Percentiles rank a stretch among this genome's conserved stretches.
These are phyloP conservation scores for Ladona fulva DNA, from an alignment of 1,140 invertebrate genomes.

Conservation along the genomic window DNA sequence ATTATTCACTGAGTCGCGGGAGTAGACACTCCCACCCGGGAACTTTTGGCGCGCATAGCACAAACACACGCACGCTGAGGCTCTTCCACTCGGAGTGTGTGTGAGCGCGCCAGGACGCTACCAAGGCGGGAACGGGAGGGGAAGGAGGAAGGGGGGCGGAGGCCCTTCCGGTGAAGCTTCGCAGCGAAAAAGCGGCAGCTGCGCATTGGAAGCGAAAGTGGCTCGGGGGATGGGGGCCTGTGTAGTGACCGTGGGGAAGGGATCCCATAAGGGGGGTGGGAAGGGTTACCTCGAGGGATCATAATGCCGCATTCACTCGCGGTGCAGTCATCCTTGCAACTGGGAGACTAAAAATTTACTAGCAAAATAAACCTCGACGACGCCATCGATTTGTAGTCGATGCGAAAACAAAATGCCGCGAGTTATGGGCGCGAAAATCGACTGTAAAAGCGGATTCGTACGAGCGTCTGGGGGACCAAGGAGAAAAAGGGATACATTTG, in stretches of 20 bases:
- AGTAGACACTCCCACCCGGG: background rate
- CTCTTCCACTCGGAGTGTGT: slow-evolving; percentile 25
- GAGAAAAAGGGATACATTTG: too few species aligned
- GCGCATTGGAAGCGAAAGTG: background rate
- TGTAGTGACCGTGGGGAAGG: background rate
- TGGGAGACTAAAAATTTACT: too few species aligned
- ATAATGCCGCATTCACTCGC: too few species aligned
- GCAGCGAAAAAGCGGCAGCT: background rate
- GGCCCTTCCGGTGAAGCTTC: background rate
- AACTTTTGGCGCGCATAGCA: background rate
- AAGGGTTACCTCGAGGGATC: background rate
- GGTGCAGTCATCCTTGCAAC: too few species aligned
- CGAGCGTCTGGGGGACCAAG: too few species aligned
- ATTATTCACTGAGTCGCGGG: background rate
- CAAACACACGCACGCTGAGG: slow-evolving; percentile 14
- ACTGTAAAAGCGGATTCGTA: too few species aligned
- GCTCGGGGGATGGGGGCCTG: background rate
- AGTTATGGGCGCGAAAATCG: too few species aligned
- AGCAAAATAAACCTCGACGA: too few species aligned
- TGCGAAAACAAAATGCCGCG: too few species aligned
- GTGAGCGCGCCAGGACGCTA: slow-evolving; percentile 25
- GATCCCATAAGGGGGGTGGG: background rate
- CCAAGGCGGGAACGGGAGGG: slow-evolving; percentile 12
- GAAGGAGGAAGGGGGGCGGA: slow-evolving; percentile 12
- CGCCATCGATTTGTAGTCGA: too few species aligned